Base-by-base conservation (phyloP, 2,797 vertebrate species). In the Sphaeramia orbicularis region DNA sequence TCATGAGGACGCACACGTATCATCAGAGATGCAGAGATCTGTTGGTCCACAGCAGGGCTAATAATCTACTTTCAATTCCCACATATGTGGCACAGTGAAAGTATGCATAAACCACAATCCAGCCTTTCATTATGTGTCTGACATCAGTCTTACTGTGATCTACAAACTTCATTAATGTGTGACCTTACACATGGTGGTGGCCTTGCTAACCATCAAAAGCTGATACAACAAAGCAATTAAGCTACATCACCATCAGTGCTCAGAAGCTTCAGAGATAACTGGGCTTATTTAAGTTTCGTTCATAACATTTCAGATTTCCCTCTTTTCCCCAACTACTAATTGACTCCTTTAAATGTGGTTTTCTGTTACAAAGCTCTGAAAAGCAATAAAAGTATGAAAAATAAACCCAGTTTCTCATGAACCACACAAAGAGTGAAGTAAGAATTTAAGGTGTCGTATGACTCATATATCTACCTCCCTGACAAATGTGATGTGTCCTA, bases 401-500 rank as follows among this genome's bases (percentile, higher is more conserved):
- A 49, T 7, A 41, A 44, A 55, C 7, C 32, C 10, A 7, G 8
- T 62, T 47, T 30, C 7, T n/a, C 8, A 8, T 3, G 12, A 47
- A 19, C 19, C 21, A 38, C 30, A 64, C 13, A 58, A 66, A 62
- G 48, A 18, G 32, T 16, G 42, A 57, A 30, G 11, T 16, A 38
- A 52, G 38, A 76, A 63, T 66, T 49, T 49, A 67, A 69, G 67
- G 55, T 71, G 21, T 42, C 18, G 49, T n/a, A 44, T 59, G 62
- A 83, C 80, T 84, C 72, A 10, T 74, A 73, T 50, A 65, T 82
- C 74, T 78, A 74, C 78, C 67, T 69, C 30, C 9, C 70, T 72
- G 76, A 82, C 74, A 77, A 78, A 80, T 38, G 53, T 50, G 56
- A 59, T 6, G 51, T 56, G 24, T 78, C 68, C 66, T 15, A 76